A percentile compares a stretch with the other conserved stretches of the same genome.
These are phyloP conservation scores for Tretioscincus oriximinensis DNA, from an alignment of 2,113 vertebrate genomes.

Conservation along the genomic window DNA sequence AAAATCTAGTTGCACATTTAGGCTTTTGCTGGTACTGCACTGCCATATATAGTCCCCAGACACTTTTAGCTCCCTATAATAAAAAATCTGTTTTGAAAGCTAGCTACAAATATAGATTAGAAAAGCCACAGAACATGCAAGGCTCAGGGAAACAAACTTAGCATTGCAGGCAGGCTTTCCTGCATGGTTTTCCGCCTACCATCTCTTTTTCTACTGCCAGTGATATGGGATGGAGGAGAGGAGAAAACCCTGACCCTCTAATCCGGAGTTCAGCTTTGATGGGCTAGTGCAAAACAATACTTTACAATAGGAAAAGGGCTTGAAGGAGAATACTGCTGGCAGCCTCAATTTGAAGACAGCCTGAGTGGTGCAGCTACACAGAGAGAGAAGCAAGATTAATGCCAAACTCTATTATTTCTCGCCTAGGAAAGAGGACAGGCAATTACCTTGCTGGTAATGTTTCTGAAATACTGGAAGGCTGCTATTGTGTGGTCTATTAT, in stretches of 20 bases:
- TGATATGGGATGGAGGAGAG: rapidly evolving
- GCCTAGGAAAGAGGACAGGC: neutral
- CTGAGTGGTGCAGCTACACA: neutral
- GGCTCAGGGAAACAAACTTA: constrained; percentile 20
- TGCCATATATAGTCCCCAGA: constrained; percentile 61
- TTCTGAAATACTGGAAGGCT: neutral
- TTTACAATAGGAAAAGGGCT: neutral
- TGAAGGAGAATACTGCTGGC: neutral
- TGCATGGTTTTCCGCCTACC: neutral
- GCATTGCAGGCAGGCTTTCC: neutral
- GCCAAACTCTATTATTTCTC: neutral
- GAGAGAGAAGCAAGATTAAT: neutral
- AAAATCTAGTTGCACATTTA: constrained; percentile 50
- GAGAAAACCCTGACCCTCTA: neutral
- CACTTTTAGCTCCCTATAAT: constrained; percentile 49
- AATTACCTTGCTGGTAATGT: neutral
- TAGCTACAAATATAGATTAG: constrained; percentile 31
- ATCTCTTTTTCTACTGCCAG: neutral
- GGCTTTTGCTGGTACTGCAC: constrained; percentile 48
- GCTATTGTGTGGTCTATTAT: neutral
- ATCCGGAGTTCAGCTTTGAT: neutral
- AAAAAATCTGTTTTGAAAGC: constrained; percentile 35
- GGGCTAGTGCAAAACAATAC: neutral
- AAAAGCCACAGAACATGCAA: constrained; percentile 50
- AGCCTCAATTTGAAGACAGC: neutral